A percentile compares a stretch with the other conserved stretches of the same genome.
Evolutionary conservation across 2,888 invertebrate genomes (phyloP).

Genomic region (Silvanus unidentatus): DNA sequence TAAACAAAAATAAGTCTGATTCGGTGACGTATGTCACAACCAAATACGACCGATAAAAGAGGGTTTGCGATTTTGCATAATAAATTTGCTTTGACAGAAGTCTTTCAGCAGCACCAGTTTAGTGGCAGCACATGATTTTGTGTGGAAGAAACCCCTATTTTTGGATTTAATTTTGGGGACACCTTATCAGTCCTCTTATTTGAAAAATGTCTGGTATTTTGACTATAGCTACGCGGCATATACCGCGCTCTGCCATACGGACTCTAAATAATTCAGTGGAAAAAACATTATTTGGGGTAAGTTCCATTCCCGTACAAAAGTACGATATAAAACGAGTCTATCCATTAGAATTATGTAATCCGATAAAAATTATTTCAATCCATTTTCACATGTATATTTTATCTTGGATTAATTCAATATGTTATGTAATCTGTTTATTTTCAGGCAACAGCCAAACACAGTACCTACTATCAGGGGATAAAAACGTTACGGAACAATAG

Average conservation of each 20-base stretch:
- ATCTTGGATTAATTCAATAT: too few species aligned
- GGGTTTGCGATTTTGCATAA: too few species aligned
- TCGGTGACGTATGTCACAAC: too few species aligned
- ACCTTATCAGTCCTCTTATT: background rate
- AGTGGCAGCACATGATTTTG: slow-evolving; percentile 21
- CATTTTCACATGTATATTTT: too few species aligned
- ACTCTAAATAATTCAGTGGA: slow-evolving; percentile 35
- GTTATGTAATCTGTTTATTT: slow-evolving; percentile 19
- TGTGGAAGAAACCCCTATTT: slow-evolving; percentile 8
- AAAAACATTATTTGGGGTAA: slow-evolving; percentile 37
- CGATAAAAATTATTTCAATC: slow-evolving; percentile 4
- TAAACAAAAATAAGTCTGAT: too few species aligned
- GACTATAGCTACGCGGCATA: slow-evolving; percentile 46
- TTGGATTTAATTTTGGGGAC: slow-evolving; percentile 7
- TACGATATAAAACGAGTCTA: slow-evolving; percentile 13
- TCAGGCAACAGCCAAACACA: slow-evolving; percentile 14
- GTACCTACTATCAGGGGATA: slow-evolving; percentile 18
- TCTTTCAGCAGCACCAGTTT: background rate
- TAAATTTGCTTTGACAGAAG: too few species aligned
- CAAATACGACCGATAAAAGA: too few species aligned
- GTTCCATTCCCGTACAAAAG: slow-evolving; percentile 15
- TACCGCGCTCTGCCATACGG: slow-evolving; percentile 42
- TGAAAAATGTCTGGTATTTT: slow-evolving; percentile 40
- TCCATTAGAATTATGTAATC: slow-evolving; percentile 8
- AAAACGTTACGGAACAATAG: slow-evolving; percentile 23